Base-by-base conservation (phyloP, 2,888 invertebrate species). In the Chesias legatella region DNA sequence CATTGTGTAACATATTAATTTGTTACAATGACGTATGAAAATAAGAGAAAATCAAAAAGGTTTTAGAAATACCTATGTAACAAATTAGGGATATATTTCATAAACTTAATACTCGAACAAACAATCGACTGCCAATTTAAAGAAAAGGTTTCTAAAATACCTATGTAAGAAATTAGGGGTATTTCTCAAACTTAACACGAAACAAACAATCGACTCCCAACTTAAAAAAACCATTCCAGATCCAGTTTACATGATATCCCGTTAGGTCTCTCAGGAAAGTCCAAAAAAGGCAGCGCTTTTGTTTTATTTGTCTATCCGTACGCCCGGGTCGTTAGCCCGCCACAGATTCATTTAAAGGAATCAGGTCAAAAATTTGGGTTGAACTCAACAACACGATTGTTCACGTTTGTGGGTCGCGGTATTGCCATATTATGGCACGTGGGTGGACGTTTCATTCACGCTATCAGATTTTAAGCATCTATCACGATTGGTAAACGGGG, bases 351-450 rank as follows among this genome's bases (percentile, higher is more conserved):
- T 3, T 1, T 13, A 33, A 17, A 38, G 64, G 74, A 81, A 81
- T 78, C 75, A 65, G 84, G 82, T 81, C 81, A 77, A 77, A 83
- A 76, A 82, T 80, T 77, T 80, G 67, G 79, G 80, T 76, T 83
- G 80, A 79, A 77, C 75, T 70, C 73, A 42, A 63, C 57, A 63
- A 72, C 76, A 74, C 75, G 82, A 81, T 79, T 83, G 64, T 82
- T 83, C 79, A 84, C 79, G 82, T 81, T 73, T 81, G 80, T 83
- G 81, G 82, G 83, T 79, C 81, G 70, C 55, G 68, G 52, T 63
- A 48, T 59, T 44, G 34, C 20, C 24, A 21, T 10, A 28, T 22
- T 13, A 11, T 28, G 1, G 13, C 13, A 28, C 11, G 17, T 24
- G 24, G 3, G 20, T n/a, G 26, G 6, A 11, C 11, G 10, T 26